Evolutionary conservation across 2,888 invertebrate genomes (phyloP), one percentile per base, ranked within the genome.

Genomic region (Stenoptilia bipunctidactyla): DNA sequence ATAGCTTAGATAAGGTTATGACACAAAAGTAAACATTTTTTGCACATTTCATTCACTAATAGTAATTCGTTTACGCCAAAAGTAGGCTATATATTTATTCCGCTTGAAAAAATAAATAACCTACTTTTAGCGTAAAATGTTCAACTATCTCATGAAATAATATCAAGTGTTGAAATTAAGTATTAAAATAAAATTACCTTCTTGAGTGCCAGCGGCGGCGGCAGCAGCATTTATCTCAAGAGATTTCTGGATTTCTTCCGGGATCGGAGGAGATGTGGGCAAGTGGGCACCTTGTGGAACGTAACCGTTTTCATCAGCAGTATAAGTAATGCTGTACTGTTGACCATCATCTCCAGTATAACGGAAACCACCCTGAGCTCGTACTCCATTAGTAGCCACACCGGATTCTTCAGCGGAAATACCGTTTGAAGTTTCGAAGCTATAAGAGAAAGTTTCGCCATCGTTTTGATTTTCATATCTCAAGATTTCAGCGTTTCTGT

Each of bases 341-440:
- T 79, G 71, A 3, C 83, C 83, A 43, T 83, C 80, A 47, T 83
- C 83, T 46, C 73, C 76, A 38, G 72, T 77, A 45, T 82, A 83
- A 2, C 80, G 61, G 40, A 61, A 83, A 15, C 55, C 74, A 37
- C 83, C 83, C 43, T 83, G 73, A 35, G 80, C 82, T 34, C 63
- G 71, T 0, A 82, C 80, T 37, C 83, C 83, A 40, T 77, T 70
- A 0, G 75, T 73, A 15, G 82, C 82, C 0, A 71, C 66, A 39
- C 83, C 83, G 10, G 73, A 66, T 46, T 80, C 82, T 45, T 80
- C 82, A 56, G 76, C 80, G 41, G 73, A 60, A 45, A 83, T 82
- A 2, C 83, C 82, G 40, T 83, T 83, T 0, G 82, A 79, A 1
- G 83, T 82, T 52, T 83, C 82, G 33, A 72, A 83, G 40, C 64